These are phyloP conservation scores for Alviniconcha strummeri DNA, from an alignment of 2,888 invertebrate species.

Conservation along the genomic window DNA sequence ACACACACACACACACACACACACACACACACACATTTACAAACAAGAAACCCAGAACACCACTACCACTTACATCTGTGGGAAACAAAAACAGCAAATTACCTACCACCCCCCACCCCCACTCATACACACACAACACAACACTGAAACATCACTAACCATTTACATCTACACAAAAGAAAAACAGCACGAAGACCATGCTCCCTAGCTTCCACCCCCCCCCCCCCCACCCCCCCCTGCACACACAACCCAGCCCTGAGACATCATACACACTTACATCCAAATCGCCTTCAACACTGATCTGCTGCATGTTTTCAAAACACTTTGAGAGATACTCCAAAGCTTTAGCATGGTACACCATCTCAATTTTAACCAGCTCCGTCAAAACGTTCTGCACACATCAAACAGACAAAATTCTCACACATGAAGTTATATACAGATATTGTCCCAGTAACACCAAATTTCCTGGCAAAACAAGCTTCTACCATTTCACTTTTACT, in stretches of 20 bases:
- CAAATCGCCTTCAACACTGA: slow-evolving; percentile 81
- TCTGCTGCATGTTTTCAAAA: slow-evolving; percentile 83
- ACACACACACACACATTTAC: not conserved
- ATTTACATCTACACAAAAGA: not conserved
- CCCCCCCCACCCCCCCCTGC: too few relatives aligned
- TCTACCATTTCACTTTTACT: too few relatives aligned
- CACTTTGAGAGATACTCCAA: slow-evolving; percentile 87
- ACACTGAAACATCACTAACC: not conserved
- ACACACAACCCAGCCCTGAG: too few relatives aligned
- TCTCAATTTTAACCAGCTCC: slow-evolving; percentile 79
- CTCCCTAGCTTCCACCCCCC: too few relatives aligned
- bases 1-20: not conserved
- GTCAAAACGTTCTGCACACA: slow-evolving; percentile 66
- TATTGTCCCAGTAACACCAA: too few relatives aligned
- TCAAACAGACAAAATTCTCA: too few relatives aligned
- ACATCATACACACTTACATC: not conserved
- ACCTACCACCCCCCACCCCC: not conserved
- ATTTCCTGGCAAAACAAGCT: too few relatives aligned
- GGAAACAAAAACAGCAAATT: not conserved
- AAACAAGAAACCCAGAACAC: not conserved
- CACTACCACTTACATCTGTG: not conserved
- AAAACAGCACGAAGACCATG: not conserved
- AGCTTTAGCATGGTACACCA: slow-evolving; percentile 88
- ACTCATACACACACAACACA: not conserved
- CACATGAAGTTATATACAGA: too few relatives aligned